A percentile compares a stretch with the other conserved stretches of the same genome.
These are phyloP conservation scores for Bacillus rossius DNA, from an alignment of 1,140 invertebrate species.

Conservation along the genomic window DNA sequence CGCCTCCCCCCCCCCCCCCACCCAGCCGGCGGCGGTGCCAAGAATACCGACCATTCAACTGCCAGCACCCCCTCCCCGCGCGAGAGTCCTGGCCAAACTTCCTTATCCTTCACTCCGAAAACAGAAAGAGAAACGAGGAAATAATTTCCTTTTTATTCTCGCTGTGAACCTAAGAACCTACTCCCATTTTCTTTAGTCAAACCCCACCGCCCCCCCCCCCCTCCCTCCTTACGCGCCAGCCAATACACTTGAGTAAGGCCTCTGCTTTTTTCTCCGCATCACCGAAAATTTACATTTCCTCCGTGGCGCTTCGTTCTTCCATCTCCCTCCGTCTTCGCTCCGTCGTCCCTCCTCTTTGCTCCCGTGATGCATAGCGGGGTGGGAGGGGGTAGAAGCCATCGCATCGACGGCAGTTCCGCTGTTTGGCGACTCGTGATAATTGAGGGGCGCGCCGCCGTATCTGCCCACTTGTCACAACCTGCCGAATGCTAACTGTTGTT, in stretches of 20 bases:
- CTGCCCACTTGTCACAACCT: too few relatives aligned
- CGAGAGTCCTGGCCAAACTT: too few relatives aligned
- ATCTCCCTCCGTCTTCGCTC: too few relatives aligned
- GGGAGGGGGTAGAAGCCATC: conserved; percentile 15
- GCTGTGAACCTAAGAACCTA: conserved; percentile 19
- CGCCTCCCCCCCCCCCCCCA: too few relatives aligned
- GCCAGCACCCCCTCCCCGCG: too few relatives aligned
- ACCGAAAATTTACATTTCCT: conserved; percentile 48
- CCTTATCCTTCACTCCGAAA: neutral
- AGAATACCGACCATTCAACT: too few relatives aligned
- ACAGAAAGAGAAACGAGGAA: conserved; percentile 12
- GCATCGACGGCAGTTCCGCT: conserved; percentile 13
- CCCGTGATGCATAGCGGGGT: conserved; percentile 29
- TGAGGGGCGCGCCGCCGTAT: conserved; percentile 18
- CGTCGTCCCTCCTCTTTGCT: too few relatives aligned
- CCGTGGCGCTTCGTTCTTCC: conserved; percentile 21
- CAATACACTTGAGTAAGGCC: conserved; percentile 9
- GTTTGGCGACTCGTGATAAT: conserved; percentile 35
- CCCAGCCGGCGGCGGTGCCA: too few relatives aligned
- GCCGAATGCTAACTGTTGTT: too few relatives aligned
- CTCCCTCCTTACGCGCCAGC: conserved; percentile 5
- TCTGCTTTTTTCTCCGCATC: conserved; percentile 39
- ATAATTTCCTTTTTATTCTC: conserved; percentile 18
- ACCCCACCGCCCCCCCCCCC: conserved; percentile 7
- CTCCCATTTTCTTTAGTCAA: conserved; percentile 8